Evolutionary conservation across 2,113 vertebrate species (phyloP).

Genomic region (Hippocampus comes): DNA sequence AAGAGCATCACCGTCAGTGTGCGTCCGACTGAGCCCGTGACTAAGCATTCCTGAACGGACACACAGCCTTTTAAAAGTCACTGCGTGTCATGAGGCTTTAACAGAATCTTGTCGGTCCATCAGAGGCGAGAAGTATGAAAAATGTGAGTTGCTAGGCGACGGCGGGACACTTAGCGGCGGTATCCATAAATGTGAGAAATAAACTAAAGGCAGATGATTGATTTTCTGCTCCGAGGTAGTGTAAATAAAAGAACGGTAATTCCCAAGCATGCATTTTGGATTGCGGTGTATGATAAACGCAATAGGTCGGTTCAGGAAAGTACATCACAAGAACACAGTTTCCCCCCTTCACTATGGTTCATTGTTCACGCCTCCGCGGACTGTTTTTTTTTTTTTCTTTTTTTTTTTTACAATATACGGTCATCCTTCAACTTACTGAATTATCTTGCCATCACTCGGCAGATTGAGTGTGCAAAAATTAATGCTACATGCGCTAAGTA

Average conservation of each 20-base stretch:
- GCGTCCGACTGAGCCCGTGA: constrained; percentile 48
- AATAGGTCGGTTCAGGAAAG: constrained; percentile 1
- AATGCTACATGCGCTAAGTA: too few relatives aligned
- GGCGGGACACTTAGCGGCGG: constrained; percentile 25
- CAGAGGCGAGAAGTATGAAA: constrained; percentile 26
- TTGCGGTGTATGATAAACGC: constrained; percentile 1
- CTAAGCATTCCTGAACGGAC: constrained; percentile 46
- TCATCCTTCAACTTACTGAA: too few relatives aligned
- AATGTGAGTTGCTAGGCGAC: constrained; percentile 49
- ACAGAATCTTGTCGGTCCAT: constrained; percentile 8
- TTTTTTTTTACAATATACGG: too few relatives aligned
- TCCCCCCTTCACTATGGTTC: neutral
- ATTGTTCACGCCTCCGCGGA: too few relatives aligned
- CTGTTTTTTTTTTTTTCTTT: too few relatives aligned
- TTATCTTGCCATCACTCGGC: too few relatives aligned
- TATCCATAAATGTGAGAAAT: constrained; percentile 28
- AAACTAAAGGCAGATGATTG: constrained; percentile 16
- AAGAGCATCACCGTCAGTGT: constrained; percentile 51
- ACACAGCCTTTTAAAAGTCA: constrained; percentile 11
- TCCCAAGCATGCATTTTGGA: constrained; percentile 1
- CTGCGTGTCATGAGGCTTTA: neutral
- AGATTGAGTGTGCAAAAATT: too few relatives aligned
- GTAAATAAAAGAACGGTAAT: constrained; percentile 19
- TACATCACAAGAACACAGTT: constrained; percentile 7
- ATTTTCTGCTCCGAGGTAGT: constrained; percentile 8